Evolutionary conservation across 2,797 vertebrate genomes (phyloP).

Genomic region (Coccyzus lansbergi): DNA sequence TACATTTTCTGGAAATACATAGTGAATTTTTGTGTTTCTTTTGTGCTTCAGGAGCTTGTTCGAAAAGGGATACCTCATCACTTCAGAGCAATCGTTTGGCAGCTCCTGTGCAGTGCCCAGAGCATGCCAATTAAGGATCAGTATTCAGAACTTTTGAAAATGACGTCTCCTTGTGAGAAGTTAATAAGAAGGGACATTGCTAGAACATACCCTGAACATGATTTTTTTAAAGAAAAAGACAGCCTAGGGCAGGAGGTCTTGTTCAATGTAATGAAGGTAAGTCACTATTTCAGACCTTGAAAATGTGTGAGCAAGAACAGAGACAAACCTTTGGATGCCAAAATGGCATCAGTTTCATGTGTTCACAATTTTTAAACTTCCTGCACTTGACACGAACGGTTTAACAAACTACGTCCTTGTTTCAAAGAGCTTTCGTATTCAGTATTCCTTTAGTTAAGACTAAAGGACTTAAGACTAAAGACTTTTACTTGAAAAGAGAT

Average conservation of each 20-base stretch:
- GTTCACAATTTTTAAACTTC: background rate
- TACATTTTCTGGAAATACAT: background rate
- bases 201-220: conserved; percentile 96
- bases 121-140: conserved; percentile 98
- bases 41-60: conserved; percentile 89
- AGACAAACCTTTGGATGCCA: background rate
- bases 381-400: background rate
- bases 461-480: too few relatives aligned
- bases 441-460: background rate
- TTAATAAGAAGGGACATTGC: conserved; percentile 97
- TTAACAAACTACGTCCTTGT: background rate
- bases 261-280: conserved; percentile 99
- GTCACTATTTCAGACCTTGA: conserved; percentile 1
- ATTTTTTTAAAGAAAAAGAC: conserved; percentile 99
- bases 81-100: conserved; percentile 98
- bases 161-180: conserved; percentile 98
- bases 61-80: conserved; percentile 97
- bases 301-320: background rate
- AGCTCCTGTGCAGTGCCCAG: conserved; percentile 93
- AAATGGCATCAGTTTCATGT: background rate
- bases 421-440: background rate
- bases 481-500: background rate
- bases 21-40: background rate
- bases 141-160: conserved; percentile 97
- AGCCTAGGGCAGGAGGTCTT: conserved; percentile 97